Evolutionary conservation across 2,797 vertebrate species (phyloP).

Genomic region (Coilia nasus): DNA sequence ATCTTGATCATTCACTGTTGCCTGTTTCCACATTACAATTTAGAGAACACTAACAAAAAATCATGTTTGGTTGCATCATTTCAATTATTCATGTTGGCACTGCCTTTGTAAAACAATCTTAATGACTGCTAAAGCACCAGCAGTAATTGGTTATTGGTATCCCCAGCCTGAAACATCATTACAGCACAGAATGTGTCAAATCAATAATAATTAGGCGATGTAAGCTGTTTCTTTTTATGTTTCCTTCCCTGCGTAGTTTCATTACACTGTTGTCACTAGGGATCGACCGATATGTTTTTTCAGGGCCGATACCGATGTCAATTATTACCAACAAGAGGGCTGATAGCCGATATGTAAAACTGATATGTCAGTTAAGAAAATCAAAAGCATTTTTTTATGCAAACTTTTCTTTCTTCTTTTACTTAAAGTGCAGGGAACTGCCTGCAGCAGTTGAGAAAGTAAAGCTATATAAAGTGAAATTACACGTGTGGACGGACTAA

Average conservation of each 20-base stretch:
- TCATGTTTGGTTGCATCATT: constrained; percentile 28
- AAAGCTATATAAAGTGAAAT: no score
- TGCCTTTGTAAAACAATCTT: constrained; percentile 54
- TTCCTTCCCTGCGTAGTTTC: constrained; percentile 60
- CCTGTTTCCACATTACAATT: constrained; percentile 18
- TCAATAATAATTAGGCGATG: constrained; percentile 75
- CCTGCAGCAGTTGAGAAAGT: no score
- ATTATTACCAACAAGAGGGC: no score
- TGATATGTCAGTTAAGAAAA: no score
- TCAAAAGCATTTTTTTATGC: no score
- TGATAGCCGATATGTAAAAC: no score
- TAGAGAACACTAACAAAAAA: constrained; percentile 22
- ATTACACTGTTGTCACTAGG: constrained; percentile 50
- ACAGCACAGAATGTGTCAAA: constrained; percentile 63
- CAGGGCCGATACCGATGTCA: no score
- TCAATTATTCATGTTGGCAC: constrained; percentile 46
- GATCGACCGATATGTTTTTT: no score
- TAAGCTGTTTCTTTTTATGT: constrained; percentile 63
- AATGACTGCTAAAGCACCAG: constrained; percentile 60
- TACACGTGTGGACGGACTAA: no score
- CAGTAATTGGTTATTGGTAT: constrained; percentile 49
- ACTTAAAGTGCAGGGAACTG: no score
- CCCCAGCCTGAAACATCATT: constrained; percentile 57
- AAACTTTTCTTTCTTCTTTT: no score
- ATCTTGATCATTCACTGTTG: constrained; percentile 29